These are phyloP conservation scores for Podocnemis expansa DNA, from an alignment of 2,113 vertebrate species.

Conservation along the genomic window DNA sequence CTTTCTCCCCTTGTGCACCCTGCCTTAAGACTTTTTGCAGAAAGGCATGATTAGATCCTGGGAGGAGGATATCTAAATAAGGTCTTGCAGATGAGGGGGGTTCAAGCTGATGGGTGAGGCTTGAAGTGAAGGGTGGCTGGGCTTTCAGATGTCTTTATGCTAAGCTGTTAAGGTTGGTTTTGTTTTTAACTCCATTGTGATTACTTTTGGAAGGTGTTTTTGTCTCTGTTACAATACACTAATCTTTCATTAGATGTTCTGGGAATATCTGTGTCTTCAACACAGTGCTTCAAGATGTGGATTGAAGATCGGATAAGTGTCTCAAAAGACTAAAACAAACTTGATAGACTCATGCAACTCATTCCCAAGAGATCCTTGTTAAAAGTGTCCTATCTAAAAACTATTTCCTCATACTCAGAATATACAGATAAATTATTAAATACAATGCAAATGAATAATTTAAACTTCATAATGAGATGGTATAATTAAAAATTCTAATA, in stretches of 20 bases:
- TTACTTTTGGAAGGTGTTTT: slow-evolving; percentile 24
- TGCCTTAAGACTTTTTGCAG: too few species aligned
- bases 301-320: not conserved
- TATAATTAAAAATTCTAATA: not conserved
- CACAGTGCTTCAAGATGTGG: not conserved
- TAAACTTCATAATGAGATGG: not conserved
- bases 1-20: too few species aligned
- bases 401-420: not conserved
- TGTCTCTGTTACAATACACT: not conserved
- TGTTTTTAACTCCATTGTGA: not conserved
- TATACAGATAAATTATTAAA: not conserved
- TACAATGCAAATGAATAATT: not conserved
- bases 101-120: accelerated
- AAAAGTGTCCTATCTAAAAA: not conserved
- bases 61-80: not conserved
- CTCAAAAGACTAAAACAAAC: not conserved
- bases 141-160: not conserved
- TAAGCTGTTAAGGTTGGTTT: not conserved
- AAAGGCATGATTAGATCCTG: too few species aligned
- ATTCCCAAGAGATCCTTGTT: not conserved
- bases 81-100: accelerated
- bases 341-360: not conserved
- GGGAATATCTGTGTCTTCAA: not conserved
- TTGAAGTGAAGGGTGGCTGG: not conserved
- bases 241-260: slow-evolving; percentile 2